Evolutionary conservation across 53 echinoderm and acorn worm species (phyloP), one percentile per base, ranked within the genome.

Genomic region (Luidia sarsii): DNA sequence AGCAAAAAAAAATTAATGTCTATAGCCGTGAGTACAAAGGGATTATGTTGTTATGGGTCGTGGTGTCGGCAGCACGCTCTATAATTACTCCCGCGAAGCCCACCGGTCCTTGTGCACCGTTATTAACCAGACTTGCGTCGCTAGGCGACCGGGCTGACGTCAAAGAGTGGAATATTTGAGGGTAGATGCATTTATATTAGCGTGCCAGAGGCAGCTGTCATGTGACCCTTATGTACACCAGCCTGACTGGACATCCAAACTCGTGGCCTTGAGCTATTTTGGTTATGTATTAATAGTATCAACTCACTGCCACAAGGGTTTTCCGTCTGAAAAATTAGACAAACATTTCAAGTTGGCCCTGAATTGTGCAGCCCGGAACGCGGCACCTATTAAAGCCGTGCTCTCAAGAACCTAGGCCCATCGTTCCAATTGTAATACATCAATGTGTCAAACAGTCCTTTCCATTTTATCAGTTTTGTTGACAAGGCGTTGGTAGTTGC

Each of bases 151-250:
- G 57, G 31, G 43, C 61, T 77, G 77, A 77, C 77, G 77, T 77
- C 59, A 77, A 61, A 60, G 60, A 23, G 41, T 36, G 61, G 77
- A 55, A 77, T 77, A 77, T 77, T 77, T 77, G 60, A 22, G 32
- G 77, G 61, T 28, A 61, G 38, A 77, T 77, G 59, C 77, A 77
- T 77, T n/a, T 55, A 77, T 75, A 57, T 77, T 77, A 61, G 31
- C 60, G 24, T 29, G 77, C 43, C 77, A 14, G 43, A 21, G 77
- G 55, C 59, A 39, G 32, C 32, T 41, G 56, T 37, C 77, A 77
- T 61, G 46, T 77, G 77, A n/a, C 38, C 77, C 77, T 77, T 77
- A 77, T 61, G 77, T 77, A 77, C 59, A 77, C 77, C 41, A 50
- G 25, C 20, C 46, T 5, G 48, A 46, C 23, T 28, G 36, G 35